Evolutionary conservation across 2,888 invertebrate genomes (phyloP), one percentile per base, ranked within the genome.

Genomic region (Drosophila pegasa): DNA sequence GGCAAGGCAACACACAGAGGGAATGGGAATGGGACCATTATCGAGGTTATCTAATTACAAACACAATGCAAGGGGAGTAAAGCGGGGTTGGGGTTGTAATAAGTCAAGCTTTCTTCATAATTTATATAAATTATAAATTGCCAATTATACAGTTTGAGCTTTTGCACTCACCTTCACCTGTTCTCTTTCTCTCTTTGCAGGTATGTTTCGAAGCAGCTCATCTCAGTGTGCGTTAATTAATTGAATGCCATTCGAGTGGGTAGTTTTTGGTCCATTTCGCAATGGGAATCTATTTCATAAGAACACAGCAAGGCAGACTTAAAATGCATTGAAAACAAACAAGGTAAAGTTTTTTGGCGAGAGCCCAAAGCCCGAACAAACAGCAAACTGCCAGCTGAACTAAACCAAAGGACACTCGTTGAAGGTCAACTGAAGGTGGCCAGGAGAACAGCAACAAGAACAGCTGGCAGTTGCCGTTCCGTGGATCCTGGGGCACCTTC

Each of bases 251-350:
- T 33, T 54, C 31, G 38, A 35, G 40, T 40, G 38, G 38, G 14
- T 47, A 18, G 16, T 33, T 67, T 25, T 2, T 25, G 29, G 1
- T 4, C 10, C n/a, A 22, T 3, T 37, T 9, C 29, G 55, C 10
- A 20, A 18, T 35, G 43, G 43, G 9, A 43, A 7, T 33, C 48
- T 16, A 31, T 73, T 58, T 54, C 27, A 18, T 29, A 16, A 22
- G 16, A 47, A 43, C 33, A 48, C 37, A 40, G 37, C 25, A 58
- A 55, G 45, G 33, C 59, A 50, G 71, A 86, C 83, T 86, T 71
- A 79, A 79, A 82, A 88, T 82, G 88, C 80, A 88, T 86, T 71
- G 73, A 88, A 88, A 71, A 57, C 52, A 79, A 86, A 83, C 65
- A 69, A 58, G 65, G 52, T 29, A 62, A 75, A 72, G 57, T 75